These are phyloP conservation scores for Phalanger gymnotis DNA, from an alignment of 2,797 vertebrate genomes.

Conservation along the genomic window DNA sequence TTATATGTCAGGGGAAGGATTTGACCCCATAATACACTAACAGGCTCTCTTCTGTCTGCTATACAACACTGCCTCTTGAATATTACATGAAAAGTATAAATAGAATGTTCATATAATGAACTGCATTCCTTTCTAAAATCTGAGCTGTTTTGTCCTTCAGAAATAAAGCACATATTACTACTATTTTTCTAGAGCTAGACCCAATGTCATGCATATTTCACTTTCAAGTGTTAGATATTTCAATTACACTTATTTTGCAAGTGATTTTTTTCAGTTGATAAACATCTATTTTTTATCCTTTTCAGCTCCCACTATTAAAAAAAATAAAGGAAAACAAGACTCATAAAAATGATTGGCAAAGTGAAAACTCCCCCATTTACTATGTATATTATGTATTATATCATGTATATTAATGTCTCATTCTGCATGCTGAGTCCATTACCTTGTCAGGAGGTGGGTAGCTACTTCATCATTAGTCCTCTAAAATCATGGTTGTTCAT, in stretches of 20 bases:
- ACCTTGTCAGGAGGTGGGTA: neutral
- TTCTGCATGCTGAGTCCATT: neutral
- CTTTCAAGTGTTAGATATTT: neutral
- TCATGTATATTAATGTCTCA: neutral
- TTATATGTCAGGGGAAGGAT: neutral
- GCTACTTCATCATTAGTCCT: neutral
- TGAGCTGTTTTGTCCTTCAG: neutral
- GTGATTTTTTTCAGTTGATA: too few relatives aligned
- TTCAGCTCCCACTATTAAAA: too few relatives aligned
- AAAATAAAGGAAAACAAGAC: too few relatives aligned
- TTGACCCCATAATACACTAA: neutral
- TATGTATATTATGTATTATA: neutral
- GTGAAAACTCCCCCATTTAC: neutral
- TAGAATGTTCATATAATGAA: neutral
- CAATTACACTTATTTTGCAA: too few relatives aligned
- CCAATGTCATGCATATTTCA: neutral
- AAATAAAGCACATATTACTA: too few relatives aligned
- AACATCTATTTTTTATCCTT: too few relatives aligned
- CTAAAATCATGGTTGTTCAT: neutral
- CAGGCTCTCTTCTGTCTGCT: neutral
- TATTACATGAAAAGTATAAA: neutral
- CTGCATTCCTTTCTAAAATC: neutral
- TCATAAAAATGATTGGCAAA: neutral
- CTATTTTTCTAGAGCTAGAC: too few relatives aligned
- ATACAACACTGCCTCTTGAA: neutral